Conservation (phyloP, 2,797 vertebrate species). For the Amphiprion clarkii region DNA sequence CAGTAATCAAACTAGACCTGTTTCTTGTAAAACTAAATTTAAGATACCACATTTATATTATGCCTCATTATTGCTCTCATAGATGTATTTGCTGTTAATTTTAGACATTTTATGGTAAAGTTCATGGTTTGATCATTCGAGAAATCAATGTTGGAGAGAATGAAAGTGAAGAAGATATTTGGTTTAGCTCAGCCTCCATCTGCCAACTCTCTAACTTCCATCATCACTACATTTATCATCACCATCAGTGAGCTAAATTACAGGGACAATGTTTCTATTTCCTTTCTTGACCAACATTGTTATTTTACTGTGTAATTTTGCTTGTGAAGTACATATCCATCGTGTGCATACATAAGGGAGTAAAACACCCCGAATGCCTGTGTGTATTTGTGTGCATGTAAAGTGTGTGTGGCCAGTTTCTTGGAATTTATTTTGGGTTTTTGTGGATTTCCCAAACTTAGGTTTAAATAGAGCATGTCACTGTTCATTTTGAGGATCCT, state of each 20-base stretch:
- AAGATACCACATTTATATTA: slow-evolving; percentile 28
- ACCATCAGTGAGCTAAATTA: slow-evolving; percentile 75
- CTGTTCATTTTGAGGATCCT: slow-evolving; percentile 48
- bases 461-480: slow-evolving; percentile 63
- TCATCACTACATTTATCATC: slow-evolving; percentile 64
- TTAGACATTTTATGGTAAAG: slow-evolving; percentile 11
- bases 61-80: slow-evolving; percentile 10
- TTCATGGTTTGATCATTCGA: slow-evolving; percentile 21
- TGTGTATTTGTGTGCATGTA: slow-evolving; percentile 53
- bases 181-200: slow-evolving; percentile 26
- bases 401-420: slow-evolving; percentile 57
- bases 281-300: slow-evolving; percentile 67
- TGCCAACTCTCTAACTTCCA: slow-evolving; percentile 39
- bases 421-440: slow-evolving; percentile 59
- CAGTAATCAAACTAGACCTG: slow-evolving; percentile 43
- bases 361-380: slow-evolving; percentile 43
- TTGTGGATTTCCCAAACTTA: slow-evolving; percentile 56
- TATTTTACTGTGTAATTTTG: slow-evolving; percentile 78
- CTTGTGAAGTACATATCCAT: slow-evolving; percentile 56
- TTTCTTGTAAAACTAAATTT: slow-evolving; percentile 53
- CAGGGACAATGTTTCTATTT: slow-evolving; percentile 74
- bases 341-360: slow-evolving; percentile 44
- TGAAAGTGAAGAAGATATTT: slow-evolving; percentile 35
- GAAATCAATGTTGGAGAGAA: slow-evolving; percentile 29
- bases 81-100: slow-evolving; percentile 11